Evolutionary conservation across 2,888 invertebrate species (phyloP).

Genomic region (Thecocarcelia acutangulata): DNA sequence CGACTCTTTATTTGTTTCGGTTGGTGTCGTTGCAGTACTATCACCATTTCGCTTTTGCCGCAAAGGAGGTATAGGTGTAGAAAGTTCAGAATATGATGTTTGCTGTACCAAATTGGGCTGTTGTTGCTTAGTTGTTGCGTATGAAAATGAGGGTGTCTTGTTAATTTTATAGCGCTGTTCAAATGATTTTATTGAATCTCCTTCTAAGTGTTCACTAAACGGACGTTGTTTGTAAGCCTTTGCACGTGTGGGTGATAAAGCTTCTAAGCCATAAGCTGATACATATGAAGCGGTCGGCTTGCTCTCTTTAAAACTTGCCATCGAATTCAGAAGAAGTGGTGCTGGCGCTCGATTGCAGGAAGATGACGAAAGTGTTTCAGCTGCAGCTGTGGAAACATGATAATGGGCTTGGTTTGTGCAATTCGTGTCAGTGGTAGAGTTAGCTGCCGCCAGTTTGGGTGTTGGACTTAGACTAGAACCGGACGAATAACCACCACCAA

Average conservation of each 20-base stretch:
- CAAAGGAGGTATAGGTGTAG: constrained; percentile 59
- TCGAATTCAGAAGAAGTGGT: constrained; percentile 31
- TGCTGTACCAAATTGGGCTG: constrained; percentile 4
- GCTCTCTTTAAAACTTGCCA: constrained; percentile 70
- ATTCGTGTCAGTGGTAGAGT: constrained; percentile 75
- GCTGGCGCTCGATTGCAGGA: constrained; percentile 30
- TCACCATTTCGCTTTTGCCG: constrained; percentile 58
- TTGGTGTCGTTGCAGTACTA: constrained; percentile 57
- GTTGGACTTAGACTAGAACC: constrained; percentile 79
- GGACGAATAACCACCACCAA: constrained; percentile 75
- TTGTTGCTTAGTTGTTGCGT: constrained; percentile 59
- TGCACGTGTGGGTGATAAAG: constrained; percentile 69
- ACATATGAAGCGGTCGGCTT: constrained; percentile 75
- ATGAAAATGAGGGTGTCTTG: constrained; percentile 80
- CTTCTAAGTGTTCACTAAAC: constrained; percentile 79
- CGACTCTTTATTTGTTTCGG: constrained; percentile 70
- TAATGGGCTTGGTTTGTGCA: constrained; percentile 80
- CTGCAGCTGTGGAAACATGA: constrained; percentile 76
- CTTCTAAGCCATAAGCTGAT: constrained; percentile 73
- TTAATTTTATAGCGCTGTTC: constrained; percentile 76
- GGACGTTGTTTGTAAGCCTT: constrained; percentile 78
- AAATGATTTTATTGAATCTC: constrained; percentile 73
- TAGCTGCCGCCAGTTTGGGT: constrained; percentile 78
- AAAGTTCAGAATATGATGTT: constrained; percentile 41
- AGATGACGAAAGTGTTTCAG: constrained; percentile 16